Base-by-base conservation (phyloP, 2,888 invertebrate genomes). In the Mesopsocus fuscifrons region DNA sequence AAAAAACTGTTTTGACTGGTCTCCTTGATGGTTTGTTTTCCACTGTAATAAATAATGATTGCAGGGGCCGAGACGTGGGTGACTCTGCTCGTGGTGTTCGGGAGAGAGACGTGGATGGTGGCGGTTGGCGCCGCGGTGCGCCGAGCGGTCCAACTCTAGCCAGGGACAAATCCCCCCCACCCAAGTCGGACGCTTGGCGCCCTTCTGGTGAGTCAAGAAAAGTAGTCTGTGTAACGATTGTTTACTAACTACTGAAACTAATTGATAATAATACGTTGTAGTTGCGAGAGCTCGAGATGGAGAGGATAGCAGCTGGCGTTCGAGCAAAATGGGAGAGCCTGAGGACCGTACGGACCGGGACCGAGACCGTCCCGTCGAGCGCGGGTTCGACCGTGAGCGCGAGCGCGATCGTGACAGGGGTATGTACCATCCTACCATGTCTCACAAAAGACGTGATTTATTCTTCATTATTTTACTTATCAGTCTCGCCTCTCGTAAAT, bases 361-460 rank as follows among this genome's bases (percentile, higher is more conserved):
- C 18, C 33, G 47, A 9, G 44, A 43, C 11, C 42, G 44, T n/a
- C n/a, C n/a, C n/a, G n/a, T n/a, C n/a, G n/a, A 51, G n/a, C 47
- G 52, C 11, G 49, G 45, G 4, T 47, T 47, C 18, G 50, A 51
- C 15, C 50, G 56, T n/a, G 54, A 56, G 4, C 51, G 56, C n/a
- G 52, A 50, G 16, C 49, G 50, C 22, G 51, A 50, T n/a, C n/a
- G n/a, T n/a, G n/a, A n/a, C n/a, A 41, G 50, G 3, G 48, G 48
- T 1, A n/a, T n/a, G n/a, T n/a, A n/a, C n/a, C n/a, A n/a, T n/a
- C n/a, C n/a, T n/a, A n/a, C n/a, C n/a, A n/a, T n/a, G n/a, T n/a
- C n/a, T n/a, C n/a, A n/a, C n/a, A n/a, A n/a, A n/a, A n/a, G n/a
- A n/a, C n/a, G n/a, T n/a, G n/a, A n/a, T n/a, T n/a, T n/a, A n/a